Evolutionary conservation across 1,140 invertebrate genomes (phyloP).

Genomic region (Acromyrmex echinatior): DNA sequence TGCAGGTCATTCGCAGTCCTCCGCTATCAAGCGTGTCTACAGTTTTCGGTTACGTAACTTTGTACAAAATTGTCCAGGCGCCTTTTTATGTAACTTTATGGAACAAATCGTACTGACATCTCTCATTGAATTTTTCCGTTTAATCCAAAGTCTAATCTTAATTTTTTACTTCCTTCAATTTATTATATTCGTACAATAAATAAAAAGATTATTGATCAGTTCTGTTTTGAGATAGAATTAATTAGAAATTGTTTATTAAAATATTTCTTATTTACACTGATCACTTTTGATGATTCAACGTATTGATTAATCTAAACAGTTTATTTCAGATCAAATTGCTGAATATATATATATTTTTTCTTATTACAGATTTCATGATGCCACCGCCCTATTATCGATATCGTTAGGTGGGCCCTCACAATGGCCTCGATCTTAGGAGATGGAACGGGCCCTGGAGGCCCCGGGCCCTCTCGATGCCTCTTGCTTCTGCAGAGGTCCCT

Average conservation of each 20-base stretch:
- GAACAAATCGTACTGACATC: background rate
- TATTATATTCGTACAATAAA: background rate
- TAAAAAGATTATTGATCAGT: background rate
- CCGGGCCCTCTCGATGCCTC: slow-evolving; percentile 88
- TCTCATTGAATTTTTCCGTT: background rate
- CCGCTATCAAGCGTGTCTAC: slow-evolving; percentile 42
- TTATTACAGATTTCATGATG: slow-evolving; percentile 74
- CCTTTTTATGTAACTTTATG: background rate
- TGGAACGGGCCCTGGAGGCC: slow-evolving; percentile 80
- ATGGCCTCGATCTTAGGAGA: slow-evolving; percentile 85
- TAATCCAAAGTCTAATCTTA: background rate
- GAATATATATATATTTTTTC: background rate
- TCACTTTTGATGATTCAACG: background rate
- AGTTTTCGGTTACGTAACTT: slow-evolving; percentile 42
- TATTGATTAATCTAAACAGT: background rate
- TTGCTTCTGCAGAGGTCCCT: slow-evolving; percentile 90
- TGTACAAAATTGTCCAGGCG: background rate
- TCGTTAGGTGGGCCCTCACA: slow-evolving; percentile 75
- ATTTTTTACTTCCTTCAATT: background rate
- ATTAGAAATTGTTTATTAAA: background rate
- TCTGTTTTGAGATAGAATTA: too few species aligned
- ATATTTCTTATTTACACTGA: slow-evolving; percentile 8
- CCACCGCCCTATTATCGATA: slow-evolving; percentile 66
- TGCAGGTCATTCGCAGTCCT: slow-evolving; percentile 49
- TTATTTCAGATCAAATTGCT: background rate